These are phyloP conservation scores for Agrilus cyanescens DNA, from an alignment of 2,888 invertebrate species.

Conservation along the genomic window DNA sequence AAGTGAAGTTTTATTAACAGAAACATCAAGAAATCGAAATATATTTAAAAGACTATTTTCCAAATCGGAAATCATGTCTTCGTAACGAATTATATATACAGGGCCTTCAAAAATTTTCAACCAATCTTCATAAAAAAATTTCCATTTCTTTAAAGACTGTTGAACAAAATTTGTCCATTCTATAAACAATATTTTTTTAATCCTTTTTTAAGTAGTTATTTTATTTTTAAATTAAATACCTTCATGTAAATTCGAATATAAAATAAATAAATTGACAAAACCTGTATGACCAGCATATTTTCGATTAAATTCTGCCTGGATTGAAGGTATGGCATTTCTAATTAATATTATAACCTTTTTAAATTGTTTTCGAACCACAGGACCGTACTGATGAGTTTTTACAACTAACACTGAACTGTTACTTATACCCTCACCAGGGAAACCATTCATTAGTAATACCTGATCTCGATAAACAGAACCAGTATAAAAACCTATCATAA, in stretches of 20 bases:
- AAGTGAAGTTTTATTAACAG: constrained; percentile 14
- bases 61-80: constrained; percentile 36
- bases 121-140: constrained; percentile 58
- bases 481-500: constrained; percentile 50
- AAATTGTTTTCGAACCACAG: constrained; percentile 44
- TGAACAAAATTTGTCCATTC: constrained; percentile 63
- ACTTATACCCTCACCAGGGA: constrained; percentile 64
- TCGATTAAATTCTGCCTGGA: constrained; percentile 69
- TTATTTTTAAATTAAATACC: too few species aligned
- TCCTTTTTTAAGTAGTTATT: neutral
- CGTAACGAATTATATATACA: constrained; percentile 59
- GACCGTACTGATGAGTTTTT: constrained; percentile 69
- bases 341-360: constrained; percentile 58
- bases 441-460: constrained; percentile 64
- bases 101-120: constrained; percentile 55
- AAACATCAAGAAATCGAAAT: constrained; percentile 43
- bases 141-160: constrained; percentile 55
- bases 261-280: constrained; percentile 38
- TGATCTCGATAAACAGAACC: constrained; percentile 76
- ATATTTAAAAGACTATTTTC: constrained; percentile 43
- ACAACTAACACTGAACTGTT: constrained; percentile 68
- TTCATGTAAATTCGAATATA: too few species aligned
- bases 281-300: constrained; percentile 72
- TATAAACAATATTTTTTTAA: too few species aligned
- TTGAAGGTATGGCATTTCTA: constrained; percentile 58